Conservation (phyloP, 2,888 invertebrate species). For the Scelioninae gen. 1 region DNA sequence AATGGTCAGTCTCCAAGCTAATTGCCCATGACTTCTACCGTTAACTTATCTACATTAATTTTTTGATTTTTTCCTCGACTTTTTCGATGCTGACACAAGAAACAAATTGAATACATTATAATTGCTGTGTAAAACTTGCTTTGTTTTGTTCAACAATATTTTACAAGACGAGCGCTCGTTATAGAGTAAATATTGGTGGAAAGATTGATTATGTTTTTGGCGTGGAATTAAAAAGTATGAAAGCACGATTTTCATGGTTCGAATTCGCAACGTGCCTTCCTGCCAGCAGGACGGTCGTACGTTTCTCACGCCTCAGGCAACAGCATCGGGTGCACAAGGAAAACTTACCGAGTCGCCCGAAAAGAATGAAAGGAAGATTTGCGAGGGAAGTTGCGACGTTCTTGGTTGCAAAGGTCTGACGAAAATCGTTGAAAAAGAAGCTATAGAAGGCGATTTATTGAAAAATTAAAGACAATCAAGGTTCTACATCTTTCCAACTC, state of each 20-base stretch:
- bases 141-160: constrained; percentile 3
- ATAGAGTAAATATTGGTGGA: constrained; percentile 48
- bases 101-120: constrained; percentile 52
- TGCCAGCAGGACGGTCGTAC: constrained; percentile 69
- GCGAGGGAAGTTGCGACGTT: constrained; percentile 40
- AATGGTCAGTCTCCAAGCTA: constrained; percentile 5
- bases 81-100: not conserved
- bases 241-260: constrained; percentile 57
- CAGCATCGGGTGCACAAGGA: constrained; percentile 44
- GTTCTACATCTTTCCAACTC: not conserved
- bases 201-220: constrained; percentile 50
- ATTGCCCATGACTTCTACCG: constrained; percentile 33
- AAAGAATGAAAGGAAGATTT: constrained; percentile 62
- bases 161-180: constrained; percentile 37
- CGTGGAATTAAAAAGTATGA: constrained; percentile 45
- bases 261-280: constrained; percentile 60
- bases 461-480: not conserved
- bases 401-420: not conserved
- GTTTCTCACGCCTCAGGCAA: constrained; percentile 74
- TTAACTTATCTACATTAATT: constrained; percentile 30
- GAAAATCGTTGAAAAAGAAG: constrained; percentile 10
- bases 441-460: too few species aligned
- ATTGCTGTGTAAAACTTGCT: constrained; percentile 26
- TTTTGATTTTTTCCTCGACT: constrained; percentile 2
- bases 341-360: constrained; percentile 49